These are phyloP conservation scores for Glaucomys volans DNA, from an alignment of 2,113 vertebrate species.

Conservation along the genomic window DNA sequence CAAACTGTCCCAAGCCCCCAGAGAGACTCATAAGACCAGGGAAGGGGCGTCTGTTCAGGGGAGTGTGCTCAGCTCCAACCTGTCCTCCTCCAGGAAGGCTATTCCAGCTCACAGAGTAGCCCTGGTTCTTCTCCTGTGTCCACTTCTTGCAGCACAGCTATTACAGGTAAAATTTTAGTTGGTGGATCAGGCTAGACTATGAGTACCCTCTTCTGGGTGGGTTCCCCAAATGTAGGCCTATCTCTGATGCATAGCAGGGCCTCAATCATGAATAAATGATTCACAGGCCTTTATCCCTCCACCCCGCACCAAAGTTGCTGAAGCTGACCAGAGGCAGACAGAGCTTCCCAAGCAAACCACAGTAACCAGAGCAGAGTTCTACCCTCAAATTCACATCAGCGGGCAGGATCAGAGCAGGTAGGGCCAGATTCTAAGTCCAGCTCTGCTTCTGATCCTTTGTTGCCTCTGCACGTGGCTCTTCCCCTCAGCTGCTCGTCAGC, in stretches of 20 bases:
- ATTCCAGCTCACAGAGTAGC: neutral
- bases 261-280: neutral
- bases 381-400: neutral
- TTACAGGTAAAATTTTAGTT: neutral
- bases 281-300: neutral
- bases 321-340: neutral
- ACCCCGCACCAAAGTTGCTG: neutral
- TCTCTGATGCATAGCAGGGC: neutral
- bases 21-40: too few species aligned
- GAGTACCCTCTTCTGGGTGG: neutral
- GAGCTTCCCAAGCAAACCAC: neutral
- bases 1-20: neutral
- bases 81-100: neutral
- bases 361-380: neutral
- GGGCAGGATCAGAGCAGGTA: accelerated
- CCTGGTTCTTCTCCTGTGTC: neutral
- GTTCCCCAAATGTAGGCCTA: neutral
- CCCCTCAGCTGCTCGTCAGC: neutral
- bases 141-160: accelerated
- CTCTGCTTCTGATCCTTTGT: neutral
- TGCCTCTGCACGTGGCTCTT: neutral
- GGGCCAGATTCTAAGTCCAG: neutral
- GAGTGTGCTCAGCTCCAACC: neutral
- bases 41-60: neutral
- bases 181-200: neutral